A percentile compares a stretch with the other conserved stretches of the same genome.
Conservation (phyloP, 2,113 vertebrate genomes). For the Actenoides lindsayi region DNA sequence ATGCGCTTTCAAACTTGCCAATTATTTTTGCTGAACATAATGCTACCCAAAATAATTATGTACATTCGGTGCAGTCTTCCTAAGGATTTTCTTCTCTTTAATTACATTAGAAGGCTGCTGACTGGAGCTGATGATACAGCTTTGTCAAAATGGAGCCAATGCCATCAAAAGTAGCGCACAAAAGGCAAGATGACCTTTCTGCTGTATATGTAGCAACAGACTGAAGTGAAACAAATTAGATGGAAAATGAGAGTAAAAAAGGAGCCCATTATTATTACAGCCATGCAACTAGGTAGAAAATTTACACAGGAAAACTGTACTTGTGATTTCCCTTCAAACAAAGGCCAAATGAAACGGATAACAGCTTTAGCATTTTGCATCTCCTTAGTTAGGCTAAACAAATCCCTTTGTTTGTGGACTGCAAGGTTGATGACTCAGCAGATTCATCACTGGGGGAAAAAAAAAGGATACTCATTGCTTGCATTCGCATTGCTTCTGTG, state of each 20-base stretch:
- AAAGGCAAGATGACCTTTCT: background rate
- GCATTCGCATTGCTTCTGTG: background rate
- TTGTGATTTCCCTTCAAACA: background rate
- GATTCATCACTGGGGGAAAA: background rate
- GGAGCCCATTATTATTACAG: background rate
- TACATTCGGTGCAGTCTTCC: background rate
- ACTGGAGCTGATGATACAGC: background rate
- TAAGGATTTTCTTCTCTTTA: slow-evolving; percentile 19
- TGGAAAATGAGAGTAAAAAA: background rate
- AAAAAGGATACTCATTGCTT: background rate
- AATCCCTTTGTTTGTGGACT: background rate
- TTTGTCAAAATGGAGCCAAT: background rate
- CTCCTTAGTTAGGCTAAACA: background rate
- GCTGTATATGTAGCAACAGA: background rate
- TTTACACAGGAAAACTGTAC: background rate
- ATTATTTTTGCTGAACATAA: slow-evolving; percentile 51
- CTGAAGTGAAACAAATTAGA: background rate
- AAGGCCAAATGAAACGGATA: background rate
- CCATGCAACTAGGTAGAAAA: background rate
- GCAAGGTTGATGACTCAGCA: background rate
- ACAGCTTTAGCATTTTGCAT: background rate
- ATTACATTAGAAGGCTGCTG: background rate
- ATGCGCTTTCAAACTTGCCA: background rate
- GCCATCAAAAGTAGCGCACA: background rate
- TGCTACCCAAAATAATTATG: slow-evolving; percentile 3